A percentile compares a stretch with the other conserved stretches of the same genome.
Evolutionary conservation across 1,140 invertebrate species (phyloP).

Genomic region (Temnothorax nylanderi): DNA sequence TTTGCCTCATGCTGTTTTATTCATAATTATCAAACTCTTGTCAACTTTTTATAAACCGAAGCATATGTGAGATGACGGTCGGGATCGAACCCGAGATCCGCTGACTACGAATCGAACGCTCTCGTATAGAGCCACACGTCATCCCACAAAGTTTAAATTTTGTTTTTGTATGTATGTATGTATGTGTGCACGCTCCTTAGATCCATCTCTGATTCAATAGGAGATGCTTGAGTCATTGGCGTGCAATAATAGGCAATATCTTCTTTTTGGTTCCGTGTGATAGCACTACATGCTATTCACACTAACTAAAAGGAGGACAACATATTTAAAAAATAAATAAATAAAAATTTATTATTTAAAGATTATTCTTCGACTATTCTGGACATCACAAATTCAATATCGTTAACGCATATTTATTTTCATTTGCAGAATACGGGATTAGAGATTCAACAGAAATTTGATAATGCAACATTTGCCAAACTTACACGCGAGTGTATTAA

Average conservation of each 20-base stretch:
- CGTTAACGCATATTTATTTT: conserved; percentile 17
- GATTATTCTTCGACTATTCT: conserved; percentile 5
- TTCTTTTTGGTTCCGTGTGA: conserved; percentile 71
- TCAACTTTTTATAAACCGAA: neutral
- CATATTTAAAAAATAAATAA: neutral
- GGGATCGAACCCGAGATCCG: neutral
- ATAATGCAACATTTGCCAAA: conserved; percentile 51
- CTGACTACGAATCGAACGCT: neutral
- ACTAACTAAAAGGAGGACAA: conserved; percentile 58
- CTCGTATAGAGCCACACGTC: neutral
- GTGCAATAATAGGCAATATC: conserved; percentile 84
- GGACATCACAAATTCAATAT: neutral
- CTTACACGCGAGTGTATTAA: conserved; percentile 64
- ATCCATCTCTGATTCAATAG: conserved; percentile 80
- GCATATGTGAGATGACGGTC: neutral
- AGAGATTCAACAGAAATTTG: conserved; percentile 64
- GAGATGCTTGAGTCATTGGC: conserved; percentile 85
- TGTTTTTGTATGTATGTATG: too few relatives aligned
- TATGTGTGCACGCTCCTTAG: conserved; percentile 84
- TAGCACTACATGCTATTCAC: conserved; percentile 38
- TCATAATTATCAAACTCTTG: neutral
- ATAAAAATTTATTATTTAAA: neutral
- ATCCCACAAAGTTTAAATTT: neutral
- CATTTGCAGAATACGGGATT: conserved; percentile 53
- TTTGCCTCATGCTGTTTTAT: neutral